phyloP scores from a whole-genome alignment of 1,140 invertebrate species.

The Nylanderia fulva region DNA sequence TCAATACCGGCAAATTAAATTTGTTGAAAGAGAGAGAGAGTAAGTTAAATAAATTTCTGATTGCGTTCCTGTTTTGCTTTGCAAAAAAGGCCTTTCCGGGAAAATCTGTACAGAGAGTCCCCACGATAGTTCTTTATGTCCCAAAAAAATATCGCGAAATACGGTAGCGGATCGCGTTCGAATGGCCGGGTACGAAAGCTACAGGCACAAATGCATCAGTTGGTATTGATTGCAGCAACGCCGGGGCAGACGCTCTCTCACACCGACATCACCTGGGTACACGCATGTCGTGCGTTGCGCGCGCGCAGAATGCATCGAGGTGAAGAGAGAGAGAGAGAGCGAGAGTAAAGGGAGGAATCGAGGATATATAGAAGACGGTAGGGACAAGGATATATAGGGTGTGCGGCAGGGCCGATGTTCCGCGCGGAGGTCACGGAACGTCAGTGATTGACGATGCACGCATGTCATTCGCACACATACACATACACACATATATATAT shows the following conservation, averaged over 20 bases:
- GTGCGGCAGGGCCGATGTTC: constrained; percentile 29
- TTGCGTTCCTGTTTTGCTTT: not conserved
- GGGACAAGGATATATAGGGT: constrained; percentile 36
- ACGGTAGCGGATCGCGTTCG: not conserved
- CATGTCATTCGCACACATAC: constrained; percentile 71
- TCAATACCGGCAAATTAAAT: not conserved
- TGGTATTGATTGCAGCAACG: constrained; percentile 57
- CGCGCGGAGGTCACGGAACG: constrained; percentile 39
- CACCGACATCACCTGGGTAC: constrained; percentile 37
- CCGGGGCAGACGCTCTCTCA: constrained; percentile 58
- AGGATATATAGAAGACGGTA: constrained; percentile 12
- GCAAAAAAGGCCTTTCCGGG: not conserved
- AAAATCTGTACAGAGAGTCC: not conserved
- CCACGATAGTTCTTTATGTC: not conserved
- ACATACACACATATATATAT: no score
- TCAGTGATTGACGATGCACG: constrained; percentile 59
- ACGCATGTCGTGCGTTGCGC: constrained; percentile 45
- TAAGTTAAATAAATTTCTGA: not conserved
- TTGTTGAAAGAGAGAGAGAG: not conserved
- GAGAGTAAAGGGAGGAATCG: no score
- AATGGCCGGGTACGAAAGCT: constrained; percentile 45
- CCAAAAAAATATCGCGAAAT: constrained; percentile 24
- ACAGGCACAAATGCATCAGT: constrained; percentile 57
- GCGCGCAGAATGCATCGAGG: constrained; percentile 18
- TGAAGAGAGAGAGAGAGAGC: constrained; percentile 47